phyloP scores from a whole-genome alignment of 2,888 invertebrate genomes.

The Gymnosoma rotundatum region DNA sequence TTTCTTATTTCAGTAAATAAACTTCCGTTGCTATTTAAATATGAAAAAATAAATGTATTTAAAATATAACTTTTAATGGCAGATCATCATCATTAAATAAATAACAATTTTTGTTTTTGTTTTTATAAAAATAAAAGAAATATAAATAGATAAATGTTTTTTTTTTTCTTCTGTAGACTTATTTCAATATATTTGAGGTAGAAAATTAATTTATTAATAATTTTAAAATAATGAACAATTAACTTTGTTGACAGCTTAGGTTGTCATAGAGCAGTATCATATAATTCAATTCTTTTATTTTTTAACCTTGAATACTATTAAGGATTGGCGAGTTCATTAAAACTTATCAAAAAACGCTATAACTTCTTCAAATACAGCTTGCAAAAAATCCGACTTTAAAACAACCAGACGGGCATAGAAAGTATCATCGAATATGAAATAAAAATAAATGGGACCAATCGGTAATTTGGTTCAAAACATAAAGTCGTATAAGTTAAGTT shows the following conservation, averaged over 20 bases:
- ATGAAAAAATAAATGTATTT: slow-evolving; percentile 4
- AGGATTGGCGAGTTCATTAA: too few species aligned
- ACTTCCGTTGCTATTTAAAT: slow-evolving; percentile 52
- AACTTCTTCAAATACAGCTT: too few species aligned
- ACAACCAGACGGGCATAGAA: too few species aligned
- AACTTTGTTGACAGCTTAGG: not conserved
- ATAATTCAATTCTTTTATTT: too few species aligned
- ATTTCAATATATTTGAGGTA: slow-evolving; percentile 1
- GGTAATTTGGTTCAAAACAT: too few species aligned
- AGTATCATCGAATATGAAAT: too few species aligned
- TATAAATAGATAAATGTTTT: slow-evolving; percentile 36
- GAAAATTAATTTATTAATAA: not conserved
- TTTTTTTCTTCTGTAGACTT: slow-evolving; percentile 9
- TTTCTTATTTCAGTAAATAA: slow-evolving; percentile 34
- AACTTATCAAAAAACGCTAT: too few species aligned
- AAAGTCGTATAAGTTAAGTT: too few species aligned
- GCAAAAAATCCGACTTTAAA: too few species aligned
- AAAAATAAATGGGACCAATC: too few species aligned
- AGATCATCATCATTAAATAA: slow-evolving; percentile 14
- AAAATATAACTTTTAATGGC: slow-evolving; percentile 5
- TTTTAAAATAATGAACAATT: slow-evolving; percentile 3
- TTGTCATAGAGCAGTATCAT: too few species aligned
- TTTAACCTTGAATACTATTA: too few species aligned
- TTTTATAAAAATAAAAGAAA: not conserved
- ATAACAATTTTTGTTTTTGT: slow-evolving; percentile 9